A percentile compares a stretch with the other conserved stretches of the same genome.
These are phyloP conservation scores for Drosophila sucinea DNA, from an alignment of 1,140 invertebrate genomes.

Conservation along the genomic window DNA sequence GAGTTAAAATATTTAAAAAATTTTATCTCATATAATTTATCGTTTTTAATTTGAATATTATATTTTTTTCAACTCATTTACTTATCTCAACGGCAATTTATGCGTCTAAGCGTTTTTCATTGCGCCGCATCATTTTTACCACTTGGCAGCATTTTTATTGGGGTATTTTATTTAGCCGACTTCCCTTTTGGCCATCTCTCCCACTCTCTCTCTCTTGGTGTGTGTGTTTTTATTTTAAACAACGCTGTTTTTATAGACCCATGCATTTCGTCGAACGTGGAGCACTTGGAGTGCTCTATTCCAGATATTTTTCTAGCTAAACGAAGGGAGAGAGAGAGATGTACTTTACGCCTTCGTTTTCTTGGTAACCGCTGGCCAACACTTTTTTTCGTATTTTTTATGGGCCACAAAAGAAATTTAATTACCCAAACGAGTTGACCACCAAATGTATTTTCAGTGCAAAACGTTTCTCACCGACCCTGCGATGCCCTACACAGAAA, in stretches of 20 bases:
- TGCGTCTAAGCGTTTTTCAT: conserved; percentile 26
- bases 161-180: conserved; percentile 28
- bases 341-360: conserved; percentile 41
- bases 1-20: too few relatives aligned
- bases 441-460: conserved; percentile 5
- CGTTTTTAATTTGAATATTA: background rate
- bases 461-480: too few relatives aligned
- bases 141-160: conserved; percentile 55
- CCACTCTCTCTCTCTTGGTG: background rate
- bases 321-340: conserved; percentile 18
- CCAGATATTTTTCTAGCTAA: conserved; percentile 46
- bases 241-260: conserved; percentile 47
- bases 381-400: conserved; percentile 30
- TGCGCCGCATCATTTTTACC: conserved; percentile 39
- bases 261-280: conserved; percentile 38
- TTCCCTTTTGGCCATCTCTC: background rate
- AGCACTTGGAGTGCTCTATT: background rate
- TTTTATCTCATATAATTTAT: too few relatives aligned
- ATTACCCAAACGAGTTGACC: conserved; percentile 51
- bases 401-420: conserved; percentile 61
- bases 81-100: background rate
- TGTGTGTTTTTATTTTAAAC: conserved; percentile 43
- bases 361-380: conserved; percentile 45
- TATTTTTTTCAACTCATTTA: too few relatives aligned
- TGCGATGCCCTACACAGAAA: too few relatives aligned